These are phyloP conservation scores for Marmota monax DNA, from an alignment of 2,113 vertebrate species.

Conservation along the genomic window DNA sequence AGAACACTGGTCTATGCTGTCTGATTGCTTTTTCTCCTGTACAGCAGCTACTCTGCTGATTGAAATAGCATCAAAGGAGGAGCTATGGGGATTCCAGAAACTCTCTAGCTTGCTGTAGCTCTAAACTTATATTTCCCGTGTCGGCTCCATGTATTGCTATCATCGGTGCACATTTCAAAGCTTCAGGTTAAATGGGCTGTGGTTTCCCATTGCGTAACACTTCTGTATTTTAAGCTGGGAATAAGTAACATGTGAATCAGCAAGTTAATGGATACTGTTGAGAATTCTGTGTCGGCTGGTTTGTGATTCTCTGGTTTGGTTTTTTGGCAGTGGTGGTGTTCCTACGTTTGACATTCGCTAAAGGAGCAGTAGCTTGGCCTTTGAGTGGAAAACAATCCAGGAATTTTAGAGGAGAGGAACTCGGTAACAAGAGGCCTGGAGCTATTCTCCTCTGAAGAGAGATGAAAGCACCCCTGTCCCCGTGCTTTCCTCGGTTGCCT, in stretches of 20 bases:
- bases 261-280: slow-evolving; percentile 46
- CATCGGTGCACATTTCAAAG: slow-evolving; percentile 66
- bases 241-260: slow-evolving; percentile 63
- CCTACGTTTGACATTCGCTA: slow-evolving; percentile 68
- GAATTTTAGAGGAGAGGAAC: slow-evolving; percentile 71
- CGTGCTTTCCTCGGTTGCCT: slow-evolving; percentile 14
- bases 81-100: slow-evolving; percentile 40
- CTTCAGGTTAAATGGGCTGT: slow-evolving; percentile 68
- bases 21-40: slow-evolving; percentile 53
- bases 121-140: slow-evolving; percentile 67
- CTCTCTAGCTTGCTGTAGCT: slow-evolving; percentile 33
- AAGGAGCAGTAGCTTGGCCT: slow-evolving; percentile 71
- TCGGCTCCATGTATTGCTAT: slow-evolving; percentile 57
- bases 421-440: slow-evolving; percentile 57
- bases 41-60: neutral
- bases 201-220: slow-evolving; percentile 60
- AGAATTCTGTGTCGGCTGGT: slow-evolving; percentile 30
- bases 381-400: slow-evolving; percentile 67
- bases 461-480: slow-evolving; percentile 57
- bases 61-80: slow-evolving; percentile 70
- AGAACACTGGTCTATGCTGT: slow-evolving; percentile 27
- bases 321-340: slow-evolving; percentile 53
- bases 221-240: slow-evolving; percentile 57
- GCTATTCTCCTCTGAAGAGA: slow-evolving; percentile 71
- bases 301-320: slow-evolving; percentile 51